Evolutionary conservation across 2,797 vertebrate species (phyloP), one percentile per base, ranked within the genome.

Genomic region (Parauchenoglanis punctatus): DNA sequence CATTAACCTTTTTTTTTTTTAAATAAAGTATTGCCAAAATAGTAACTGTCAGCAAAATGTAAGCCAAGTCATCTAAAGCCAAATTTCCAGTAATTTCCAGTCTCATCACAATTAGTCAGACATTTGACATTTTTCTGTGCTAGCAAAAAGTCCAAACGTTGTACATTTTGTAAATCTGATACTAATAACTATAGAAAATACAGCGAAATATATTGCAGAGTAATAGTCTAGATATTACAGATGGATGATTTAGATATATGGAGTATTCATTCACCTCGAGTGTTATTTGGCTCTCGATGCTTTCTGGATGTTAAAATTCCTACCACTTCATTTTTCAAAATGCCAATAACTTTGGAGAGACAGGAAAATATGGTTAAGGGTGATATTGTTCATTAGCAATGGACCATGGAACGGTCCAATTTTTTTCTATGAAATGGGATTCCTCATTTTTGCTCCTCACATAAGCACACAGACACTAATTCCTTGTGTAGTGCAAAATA

Each of bases 391-490:
- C 13, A 67, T 80, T 86, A 67, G 85, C 28, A 65, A 25, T 40
- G 61, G 35, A 28, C 81, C 35, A 44, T 35, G 17, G 40, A 59
- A 10, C 5, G 17, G 44, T 70, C 7, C 23, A 25, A 25, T 58
- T 13, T 67, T 83, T 76, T 49, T 49, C 59, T 77, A 11, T 78
- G 59, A 68, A 84, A 78, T 59, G 13, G 28, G 49, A 25, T 68
- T 78, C 35, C 46, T 87, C 35, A 78, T 77, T 84, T 78, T 70
- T 49, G 59, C 58, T 77, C 18, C 28, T 67, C 73, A 59, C 77
- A 88, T 77, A 87, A 77, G 87, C 67, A 83, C 56, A 68, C 78
- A 61, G 82, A 87, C 67, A 65, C 82, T 77, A 77, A 65, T 85
- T 81, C 68, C 31, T 52, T 40, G 61, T 61, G 89, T 80, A 56